Conservation (phyloP, 2,113 vertebrate species). For the Athene noctua region DNA sequence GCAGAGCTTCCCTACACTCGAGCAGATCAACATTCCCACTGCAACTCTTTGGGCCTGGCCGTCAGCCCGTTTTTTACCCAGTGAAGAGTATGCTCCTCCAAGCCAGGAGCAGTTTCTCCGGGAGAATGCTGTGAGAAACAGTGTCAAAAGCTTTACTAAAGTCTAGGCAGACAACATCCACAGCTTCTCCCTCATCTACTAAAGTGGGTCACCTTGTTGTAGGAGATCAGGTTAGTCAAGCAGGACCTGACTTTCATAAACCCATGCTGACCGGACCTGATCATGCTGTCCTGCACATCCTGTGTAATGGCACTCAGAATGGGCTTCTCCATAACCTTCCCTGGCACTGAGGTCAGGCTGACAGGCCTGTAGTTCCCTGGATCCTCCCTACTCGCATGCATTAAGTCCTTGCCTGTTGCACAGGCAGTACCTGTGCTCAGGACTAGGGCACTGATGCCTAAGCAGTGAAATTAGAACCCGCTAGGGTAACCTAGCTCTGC, state of each 20-base stretch:
- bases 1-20: background rate
- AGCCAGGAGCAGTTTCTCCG: background rate
- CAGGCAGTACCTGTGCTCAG: background rate
- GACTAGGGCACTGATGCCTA: background rate
- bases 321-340: background rate
- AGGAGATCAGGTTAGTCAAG: background rate
- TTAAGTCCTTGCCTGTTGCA: background rate
- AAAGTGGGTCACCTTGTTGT: background rate
- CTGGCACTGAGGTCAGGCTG: accelerated
- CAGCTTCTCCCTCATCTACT: background rate
- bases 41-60: accelerated
- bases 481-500: background rate
- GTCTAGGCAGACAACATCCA: background rate
- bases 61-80: background rate
- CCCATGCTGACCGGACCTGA: background rate
- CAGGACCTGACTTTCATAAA: background rate
- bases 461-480: background rate
- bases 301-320: background rate
- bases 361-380: background rate
- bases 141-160: background rate
- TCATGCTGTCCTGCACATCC: background rate
- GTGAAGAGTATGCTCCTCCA: accelerated
- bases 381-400: background rate
- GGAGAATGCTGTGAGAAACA: background rate
- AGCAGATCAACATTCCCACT: background rate